Evolutionary conservation across 2,113 vertebrate genomes (phyloP).

Genomic region (Lathamus discolor): DNA sequence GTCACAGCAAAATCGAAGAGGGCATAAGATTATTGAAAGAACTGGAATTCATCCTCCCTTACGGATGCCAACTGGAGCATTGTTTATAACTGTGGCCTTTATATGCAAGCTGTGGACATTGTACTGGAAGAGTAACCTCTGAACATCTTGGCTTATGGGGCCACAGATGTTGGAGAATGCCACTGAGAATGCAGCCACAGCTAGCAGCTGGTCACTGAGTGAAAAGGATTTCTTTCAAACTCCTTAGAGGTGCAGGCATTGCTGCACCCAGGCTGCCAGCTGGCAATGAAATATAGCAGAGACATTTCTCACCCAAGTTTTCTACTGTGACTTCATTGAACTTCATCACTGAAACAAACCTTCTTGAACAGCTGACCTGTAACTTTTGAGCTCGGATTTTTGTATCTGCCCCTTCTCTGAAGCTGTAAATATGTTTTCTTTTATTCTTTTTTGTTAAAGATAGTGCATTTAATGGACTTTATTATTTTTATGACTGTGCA

Average conservation of each 20-base stretch:
- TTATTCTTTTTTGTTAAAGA: background rate
- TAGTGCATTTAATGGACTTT: background rate
- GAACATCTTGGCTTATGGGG: background rate
- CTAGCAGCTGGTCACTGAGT: accelerated
- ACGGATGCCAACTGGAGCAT: background rate
- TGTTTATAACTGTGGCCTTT: background rate
- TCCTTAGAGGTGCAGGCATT: background rate
- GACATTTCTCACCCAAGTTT: background rate
- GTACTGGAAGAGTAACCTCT: background rate
- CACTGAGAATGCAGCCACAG: background rate
- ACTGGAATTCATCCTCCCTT: background rate
- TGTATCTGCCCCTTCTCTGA: background rate
- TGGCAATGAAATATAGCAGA: background rate
- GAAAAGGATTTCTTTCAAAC: background rate
- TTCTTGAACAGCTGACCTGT: background rate
- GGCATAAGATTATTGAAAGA: background rate
- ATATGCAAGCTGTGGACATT: background rate
- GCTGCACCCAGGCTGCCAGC: background rate
- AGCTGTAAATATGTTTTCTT: background rate
- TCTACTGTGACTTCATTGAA: background rate
- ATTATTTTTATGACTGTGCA: background rate
- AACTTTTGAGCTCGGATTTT: background rate
- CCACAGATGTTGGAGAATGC: background rate
- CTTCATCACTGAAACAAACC: background rate
- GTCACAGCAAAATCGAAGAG: background rate